These are phyloP conservation scores for Catostomus latipinnis DNA, from an alignment of 2,797 vertebrate species.

Conservation along the genomic window DNA sequence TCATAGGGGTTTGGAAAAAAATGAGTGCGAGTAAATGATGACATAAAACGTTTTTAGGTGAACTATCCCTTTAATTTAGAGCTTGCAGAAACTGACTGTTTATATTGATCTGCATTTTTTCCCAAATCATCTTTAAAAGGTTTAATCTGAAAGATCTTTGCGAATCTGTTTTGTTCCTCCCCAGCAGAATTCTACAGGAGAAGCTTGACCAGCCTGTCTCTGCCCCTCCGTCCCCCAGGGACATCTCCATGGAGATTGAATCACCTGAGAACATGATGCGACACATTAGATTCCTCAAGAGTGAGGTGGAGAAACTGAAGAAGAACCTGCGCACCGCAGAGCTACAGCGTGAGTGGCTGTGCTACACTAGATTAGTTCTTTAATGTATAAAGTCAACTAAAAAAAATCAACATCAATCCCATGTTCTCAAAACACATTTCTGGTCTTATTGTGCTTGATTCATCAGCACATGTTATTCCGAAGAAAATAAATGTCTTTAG, in stretches of 20 bases:
- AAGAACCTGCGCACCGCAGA: slow-evolving; percentile 95
- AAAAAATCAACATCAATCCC: neutral
- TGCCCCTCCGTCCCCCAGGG: slow-evolving; percentile 94
- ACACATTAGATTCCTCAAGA: slow-evolving; percentile 98
- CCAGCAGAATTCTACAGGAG: slow-evolving; percentile 94
- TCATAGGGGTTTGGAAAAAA: too few species aligned
- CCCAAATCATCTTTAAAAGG: too few species aligned
- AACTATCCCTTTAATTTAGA: too few species aligned
- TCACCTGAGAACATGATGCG: slow-evolving; percentile 99
- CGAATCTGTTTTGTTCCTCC: neutral
- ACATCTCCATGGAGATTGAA: slow-evolving; percentile 99
- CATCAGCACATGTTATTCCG: too few species aligned
- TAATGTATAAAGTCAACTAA: neutral
- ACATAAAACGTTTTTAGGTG: too few species aligned
- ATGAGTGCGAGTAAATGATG: too few species aligned
- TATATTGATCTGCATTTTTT: too few species aligned
- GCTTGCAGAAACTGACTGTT: too few species aligned
- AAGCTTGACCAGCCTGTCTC: slow-evolving; percentile 98
- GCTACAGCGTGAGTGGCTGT: slow-evolving; percentile 88
- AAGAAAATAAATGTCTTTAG: too few species aligned
- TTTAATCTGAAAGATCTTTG: neutral
- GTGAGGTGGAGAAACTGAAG: slow-evolving; percentile 97
- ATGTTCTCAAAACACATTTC: neutral
- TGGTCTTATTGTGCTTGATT: too few species aligned
- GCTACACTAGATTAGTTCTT: neutral